Base-by-base conservation (phyloP, 2,113 vertebrate species). In the Ibidorhyncha struthersii region DNA sequence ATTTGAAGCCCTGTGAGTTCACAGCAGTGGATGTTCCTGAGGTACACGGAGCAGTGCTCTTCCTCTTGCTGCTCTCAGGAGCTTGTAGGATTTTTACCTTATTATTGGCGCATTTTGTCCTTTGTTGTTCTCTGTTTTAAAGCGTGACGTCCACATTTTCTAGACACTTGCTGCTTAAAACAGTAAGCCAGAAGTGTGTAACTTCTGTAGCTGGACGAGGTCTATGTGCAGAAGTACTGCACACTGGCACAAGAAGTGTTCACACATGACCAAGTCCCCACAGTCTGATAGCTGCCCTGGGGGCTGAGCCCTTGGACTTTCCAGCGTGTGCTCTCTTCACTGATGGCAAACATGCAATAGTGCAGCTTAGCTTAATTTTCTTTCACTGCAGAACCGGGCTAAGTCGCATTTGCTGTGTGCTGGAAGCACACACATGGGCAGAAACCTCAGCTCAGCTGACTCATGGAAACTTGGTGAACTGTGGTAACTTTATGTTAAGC, bases 391-490 rank as follows among this genome's bases (percentile, higher is more conserved):
- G 66, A 41, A 41, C 55, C 45, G n/a, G 40, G 66, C 62, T 95
- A 95, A 97, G 81, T 26, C 12, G 1, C 70, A 36, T 61, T 81
- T 84, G 43, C 82, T 89, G 49, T 38, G 71, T 59, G 78, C 84
- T 90, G 41, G 53, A 79, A 76, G 72, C 3, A 2, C 73, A 74
- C 36, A 11, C 78, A 45, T 18, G 67, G 78, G 73, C 66, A 84
- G 79, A 43, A 70, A 5, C 66, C 49, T 77, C 10, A 1, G 84
- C 82, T 77, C 71, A 82, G 92, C 90, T 97, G 96, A 96, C 90
- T 96, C 93, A 96, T 70, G 95, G 95, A 90, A 97, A 94, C 93
- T 85, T 79, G 66, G 49, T 93, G 93, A 85, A 15, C 81, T 45
- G 41, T 47, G n/a, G 81, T 71, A 65, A 82, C 91, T 85, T 58